Evolutionary conservation across 2,113 vertebrate species (phyloP).

Genomic region (Syngnathus typhle): DNA sequence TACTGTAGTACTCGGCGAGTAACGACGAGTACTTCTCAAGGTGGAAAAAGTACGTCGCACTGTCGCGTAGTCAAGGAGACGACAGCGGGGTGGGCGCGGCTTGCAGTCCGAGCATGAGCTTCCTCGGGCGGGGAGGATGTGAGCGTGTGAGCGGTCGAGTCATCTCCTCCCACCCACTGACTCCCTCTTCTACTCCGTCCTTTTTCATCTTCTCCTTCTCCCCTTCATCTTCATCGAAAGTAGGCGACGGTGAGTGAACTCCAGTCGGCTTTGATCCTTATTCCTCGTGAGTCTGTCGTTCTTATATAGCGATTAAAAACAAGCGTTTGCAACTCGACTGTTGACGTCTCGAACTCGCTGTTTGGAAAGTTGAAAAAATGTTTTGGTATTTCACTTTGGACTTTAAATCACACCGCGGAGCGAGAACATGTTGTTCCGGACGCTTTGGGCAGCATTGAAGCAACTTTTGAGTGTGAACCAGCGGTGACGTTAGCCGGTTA

Average conservation of each 20-base stretch:
- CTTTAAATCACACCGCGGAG: background rate
- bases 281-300: background rate
- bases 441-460: background rate
- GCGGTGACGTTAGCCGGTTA: background rate
- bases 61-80: background rate
- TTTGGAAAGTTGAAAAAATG: background rate
- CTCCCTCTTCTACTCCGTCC: background rate
- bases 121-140: background rate
- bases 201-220: background rate
- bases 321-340: background rate
- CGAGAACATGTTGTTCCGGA: background rate
- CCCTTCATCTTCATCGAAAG: background rate
- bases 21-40: background rate
- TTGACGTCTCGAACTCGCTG: background rate
- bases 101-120: background rate
- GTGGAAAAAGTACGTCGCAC: background rate
- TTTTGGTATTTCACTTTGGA: background rate
- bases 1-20: background rate
- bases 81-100: constrained; percentile 4
- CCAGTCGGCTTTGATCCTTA: background rate
- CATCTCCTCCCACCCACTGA: background rate
- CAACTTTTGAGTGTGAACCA: background rate
- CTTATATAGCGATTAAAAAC: background rate
- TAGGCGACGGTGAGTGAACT: constrained; percentile 1
- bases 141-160: background rate